Conservation (phyloP, 2,797 vertebrate species). For the Semotilus atromaculatus region DNA sequence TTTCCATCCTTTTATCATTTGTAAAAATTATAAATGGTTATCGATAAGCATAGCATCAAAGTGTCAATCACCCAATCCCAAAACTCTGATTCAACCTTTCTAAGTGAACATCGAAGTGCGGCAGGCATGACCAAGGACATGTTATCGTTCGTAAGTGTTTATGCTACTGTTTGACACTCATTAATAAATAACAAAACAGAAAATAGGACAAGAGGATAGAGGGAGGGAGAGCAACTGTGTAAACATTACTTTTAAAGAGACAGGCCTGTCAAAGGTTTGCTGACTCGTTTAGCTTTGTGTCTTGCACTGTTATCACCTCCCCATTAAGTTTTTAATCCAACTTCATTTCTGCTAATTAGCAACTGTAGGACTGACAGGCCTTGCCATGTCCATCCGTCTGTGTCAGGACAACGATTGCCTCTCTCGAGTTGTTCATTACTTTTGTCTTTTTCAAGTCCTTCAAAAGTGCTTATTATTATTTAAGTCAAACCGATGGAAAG, state of each 20-base stretch:
- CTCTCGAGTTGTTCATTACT: slow-evolving; percentile 60
- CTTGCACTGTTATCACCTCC: slow-evolving; percentile 47
- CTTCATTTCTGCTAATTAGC: slow-evolving; percentile 63
- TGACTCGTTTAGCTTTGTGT: slow-evolving; percentile 51
- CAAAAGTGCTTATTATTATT: slow-evolving; percentile 68
- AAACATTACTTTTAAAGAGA: slow-evolving; percentile 50
- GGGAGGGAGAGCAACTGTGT: slow-evolving; percentile 10
- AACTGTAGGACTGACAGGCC: slow-evolving; percentile 52
- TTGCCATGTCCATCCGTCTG: slow-evolving; percentile 56
- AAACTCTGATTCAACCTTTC: not conserved
- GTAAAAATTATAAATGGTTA: not conserved
- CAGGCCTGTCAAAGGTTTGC: slow-evolving; percentile 51
- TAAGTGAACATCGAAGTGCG: not conserved
- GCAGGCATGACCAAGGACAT: slow-evolving; percentile 10
- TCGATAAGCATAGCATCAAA: not conserved
- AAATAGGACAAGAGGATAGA: slow-evolving; percentile 25
- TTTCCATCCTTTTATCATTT: not conserved
- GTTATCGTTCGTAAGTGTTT: slow-evolving; percentile 4
- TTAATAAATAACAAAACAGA: slow-evolving; percentile 54
- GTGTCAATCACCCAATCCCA: not conserved
- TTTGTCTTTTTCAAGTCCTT: slow-evolving; percentile 67
- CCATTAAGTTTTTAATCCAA: slow-evolving; percentile 63
- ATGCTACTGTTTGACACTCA: slow-evolving; percentile 67
- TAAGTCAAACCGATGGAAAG: slow-evolving; percentile 56
- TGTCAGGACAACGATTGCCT: slow-evolving; percentile 47